Evolutionary conservation across 2,888 invertebrate genomes (phyloP), one percentile per base, ranked within the genome.

Genomic region (Agapetus fuscipes): DNA sequence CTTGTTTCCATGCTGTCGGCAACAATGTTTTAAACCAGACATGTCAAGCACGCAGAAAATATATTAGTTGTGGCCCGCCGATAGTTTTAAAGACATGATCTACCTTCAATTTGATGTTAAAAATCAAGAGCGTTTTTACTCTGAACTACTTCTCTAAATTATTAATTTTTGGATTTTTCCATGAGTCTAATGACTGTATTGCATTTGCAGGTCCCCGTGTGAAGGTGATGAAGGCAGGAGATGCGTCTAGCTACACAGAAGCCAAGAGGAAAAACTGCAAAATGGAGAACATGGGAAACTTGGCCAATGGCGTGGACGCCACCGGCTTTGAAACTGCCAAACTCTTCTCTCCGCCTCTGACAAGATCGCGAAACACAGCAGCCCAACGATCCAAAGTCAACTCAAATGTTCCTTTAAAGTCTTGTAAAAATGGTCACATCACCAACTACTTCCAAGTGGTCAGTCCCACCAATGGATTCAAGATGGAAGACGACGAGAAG

Each of bases 231-330:
- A 45, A 41, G 36, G 28, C 31, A 17, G 36, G 34, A 10, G 63
- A 64, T 20, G 63, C 63, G 48, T 60, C 57, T 50, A 55, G 58
- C 37, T 51, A 48, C 53, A 58, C 62, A 17, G 63, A 63, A 45
- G 64, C 63, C 10, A 63, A 63, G 45, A 56, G 64, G 45, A 63
- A 63, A 56, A 63, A 64, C 48, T 60, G 60, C 43, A 60, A 58
- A 51, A 50, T 62, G 9, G 61, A 59, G 48, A 53, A 52, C 27
- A 46, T 39, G n/a, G 41, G 31, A 17, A 37, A 39, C 15, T 16
- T 39, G 3, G 38, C 43, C 25, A 38, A 43, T 16, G 39, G 43
- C 14, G 36, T 39, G 12, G 26, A 25, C 5, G 12, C 5, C 17
- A 12, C 25, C 9, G 20, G 38, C 15, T 27, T 24, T 3, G 29